phyloP scores from a whole-genome alignment of 2,797 vertebrate species.

The Melanotaenia parkinsoni region DNA sequence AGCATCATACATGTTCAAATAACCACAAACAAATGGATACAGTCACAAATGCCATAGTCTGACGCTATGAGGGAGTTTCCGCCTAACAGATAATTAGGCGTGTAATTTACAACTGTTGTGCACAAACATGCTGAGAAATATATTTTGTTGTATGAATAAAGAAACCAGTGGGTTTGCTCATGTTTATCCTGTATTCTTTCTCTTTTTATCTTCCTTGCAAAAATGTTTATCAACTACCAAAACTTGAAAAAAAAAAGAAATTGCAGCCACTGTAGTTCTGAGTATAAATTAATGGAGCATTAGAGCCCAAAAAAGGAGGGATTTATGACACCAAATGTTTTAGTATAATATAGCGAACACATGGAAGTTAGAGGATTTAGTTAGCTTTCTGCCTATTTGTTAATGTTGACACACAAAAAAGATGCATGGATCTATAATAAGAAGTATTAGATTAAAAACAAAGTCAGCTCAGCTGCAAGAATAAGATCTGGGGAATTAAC shows the following conservation, averaged over 20 bases:
- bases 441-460: conserved; percentile 3
- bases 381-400: conserved; percentile 16
- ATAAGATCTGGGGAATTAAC: too few species aligned
- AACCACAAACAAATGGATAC: conserved; percentile 55
- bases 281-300: conserved; percentile 52
- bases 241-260: conserved; percentile 36
- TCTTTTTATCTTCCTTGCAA: not conserved
- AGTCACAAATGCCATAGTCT: conserved; percentile 43
- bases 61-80: conserved; percentile 51
- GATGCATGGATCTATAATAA: conserved; percentile 26
- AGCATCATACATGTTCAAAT: conserved; percentile 39
- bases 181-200: conserved; percentile 22
- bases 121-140: conserved; percentile 33
- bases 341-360: conserved; percentile 23
- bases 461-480: too few species aligned
- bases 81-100: conserved; percentile 40
- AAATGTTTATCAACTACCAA: conserved; percentile 56
- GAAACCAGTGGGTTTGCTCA: conserved; percentile 2
- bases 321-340: conserved; percentile 62
- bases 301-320: conserved; percentile 30
- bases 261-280: conserved; percentile 53
- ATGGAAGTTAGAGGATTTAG: conserved; percentile 28
- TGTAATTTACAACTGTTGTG: conserved; percentile 56
- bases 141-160: conserved; percentile 2
- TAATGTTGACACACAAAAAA: conserved; percentile 19